A percentile compares a stretch with the other conserved stretches of the same genome.
phyloP scores from a whole-genome alignment of 2,888 invertebrate genomes.

The Spicauda simplicius region DNA sequence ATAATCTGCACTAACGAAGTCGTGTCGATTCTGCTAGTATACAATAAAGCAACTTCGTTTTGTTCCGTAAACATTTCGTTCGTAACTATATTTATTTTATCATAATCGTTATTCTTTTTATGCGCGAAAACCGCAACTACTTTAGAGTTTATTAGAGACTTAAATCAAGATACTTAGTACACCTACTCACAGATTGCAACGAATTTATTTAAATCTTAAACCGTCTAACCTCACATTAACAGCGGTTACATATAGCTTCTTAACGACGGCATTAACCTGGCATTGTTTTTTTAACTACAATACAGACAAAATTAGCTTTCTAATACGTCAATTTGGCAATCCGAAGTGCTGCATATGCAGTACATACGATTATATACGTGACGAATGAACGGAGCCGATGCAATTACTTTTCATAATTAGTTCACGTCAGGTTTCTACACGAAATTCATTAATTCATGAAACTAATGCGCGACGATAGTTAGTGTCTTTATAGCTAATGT shows the following conservation, averaged over 20 bases:
- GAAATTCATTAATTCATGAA: constrained; percentile 8
- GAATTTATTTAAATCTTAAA: neutral
- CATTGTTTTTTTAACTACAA: neutral
- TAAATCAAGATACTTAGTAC: neutral
- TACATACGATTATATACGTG: constrained; percentile 14
- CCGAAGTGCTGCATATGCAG: neutral
- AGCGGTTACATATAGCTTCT: neutral
- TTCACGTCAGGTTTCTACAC: constrained; percentile 9
- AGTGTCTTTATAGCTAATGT: too few species aligned
- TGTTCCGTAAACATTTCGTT: too few species aligned
- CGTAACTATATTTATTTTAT: too few species aligned
- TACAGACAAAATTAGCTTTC: neutral
- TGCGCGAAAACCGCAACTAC: neutral
- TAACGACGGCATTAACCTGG: neutral
- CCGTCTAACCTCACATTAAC: neutral
- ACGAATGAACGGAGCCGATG: constrained; percentile 11
- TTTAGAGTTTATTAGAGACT: neutral
- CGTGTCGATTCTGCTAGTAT: too few species aligned
- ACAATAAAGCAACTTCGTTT: too few species aligned
- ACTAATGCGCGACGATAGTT: constrained; percentile 1
- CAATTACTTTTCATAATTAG: constrained; percentile 29
- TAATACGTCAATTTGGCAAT: constrained; percentile 19
- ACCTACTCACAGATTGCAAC: neutral
- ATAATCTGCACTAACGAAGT: too few species aligned
- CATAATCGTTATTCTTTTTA: neutral